Evolutionary conservation across 2,888 invertebrate species (phyloP), one percentile per base, ranked within the genome.

Genomic region (Malacosoma neustria): DNA sequence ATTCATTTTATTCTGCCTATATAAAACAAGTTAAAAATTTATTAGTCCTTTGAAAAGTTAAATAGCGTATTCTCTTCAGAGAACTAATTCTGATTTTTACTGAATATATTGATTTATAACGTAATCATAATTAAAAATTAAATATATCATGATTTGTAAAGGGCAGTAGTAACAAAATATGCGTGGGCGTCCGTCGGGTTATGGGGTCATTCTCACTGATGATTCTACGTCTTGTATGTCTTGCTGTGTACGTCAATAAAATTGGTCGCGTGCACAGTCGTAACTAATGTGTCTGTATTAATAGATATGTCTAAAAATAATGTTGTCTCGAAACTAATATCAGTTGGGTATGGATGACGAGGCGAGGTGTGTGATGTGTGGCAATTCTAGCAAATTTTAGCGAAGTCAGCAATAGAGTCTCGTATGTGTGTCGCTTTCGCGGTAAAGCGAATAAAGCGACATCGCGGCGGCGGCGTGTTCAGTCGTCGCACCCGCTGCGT

Each of bases 271-370:
- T 64, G 57, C 58, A 61, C 65, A 59, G 60, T 63, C 65, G 51
- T 60, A 64, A 64, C 62, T 54, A 69, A 71, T 71, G 75, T 76
- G 75, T 76, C 61, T 66, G 61, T 63, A 60, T 67, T 80, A 77
- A 79, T 72, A 59, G 55, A 70, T 60, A 53, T 51, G 54, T 65
- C 80, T 81, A 81, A 68, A 76, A 76, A 81, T 84, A 84, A 46
- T 51, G 57, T 51, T 68, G 72, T 79, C 67, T 70, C 72, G 63
- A 65, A 62, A 65, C 63, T 70, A 74, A 72, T 67, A 65, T 65
- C 62, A 50, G 37, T 32, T 33, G 22, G 36, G 22, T 32, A 29
- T 11, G 32, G 39, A 41, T 38, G 40, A 33, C 35, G 38, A 37
- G 32, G 22, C 22, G 22, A 22, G 22, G 22, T 22, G 22, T 22